phyloP scores from a whole-genome alignment of 2,113 vertebrate genomes.

The Neoarius graeffei region DNA sequence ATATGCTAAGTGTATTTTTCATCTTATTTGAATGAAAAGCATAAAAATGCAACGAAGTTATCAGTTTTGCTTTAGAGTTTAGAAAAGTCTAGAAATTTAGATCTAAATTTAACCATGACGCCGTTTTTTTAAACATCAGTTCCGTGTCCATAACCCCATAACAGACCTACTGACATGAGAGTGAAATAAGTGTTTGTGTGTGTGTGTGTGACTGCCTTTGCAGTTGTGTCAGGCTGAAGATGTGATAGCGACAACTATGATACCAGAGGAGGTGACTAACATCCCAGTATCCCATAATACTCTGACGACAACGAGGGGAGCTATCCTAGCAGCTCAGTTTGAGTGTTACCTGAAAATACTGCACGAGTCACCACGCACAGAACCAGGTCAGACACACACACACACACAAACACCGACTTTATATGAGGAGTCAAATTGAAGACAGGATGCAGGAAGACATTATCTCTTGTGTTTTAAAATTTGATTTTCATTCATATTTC shows the following conservation, averaged over 20 bases:
- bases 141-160: not conserved
- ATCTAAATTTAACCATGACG: not conserved
- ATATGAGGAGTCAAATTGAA: not conserved
- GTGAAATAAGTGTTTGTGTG: not conserved
- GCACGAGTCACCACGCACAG: conserved; percentile 59
- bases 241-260: not conserved
- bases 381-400: conserved; percentile 61
- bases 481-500: not conserved
- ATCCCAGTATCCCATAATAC: conserved; percentile 34
- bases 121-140: not conserved
- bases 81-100: not conserved
- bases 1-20: not conserved
- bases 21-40: not conserved
- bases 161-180: not conserved
- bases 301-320: conserved; percentile 39
- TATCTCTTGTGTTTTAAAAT: not conserved
- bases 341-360: conserved; percentile 80
- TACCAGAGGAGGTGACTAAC: conserved; percentile 22
- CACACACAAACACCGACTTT: not conserved
- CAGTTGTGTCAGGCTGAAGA: conserved; percentile 64
- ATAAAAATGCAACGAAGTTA: not conserved
- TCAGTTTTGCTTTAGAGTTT: not conserved
- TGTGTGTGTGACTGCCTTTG: conserved; percentile 12
- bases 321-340: conserved; percentile 76
- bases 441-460: not conserved